Evolutionary conservation across 2,113 vertebrate species (phyloP).

Genomic region (Malurus alboscapulatus): DNA sequence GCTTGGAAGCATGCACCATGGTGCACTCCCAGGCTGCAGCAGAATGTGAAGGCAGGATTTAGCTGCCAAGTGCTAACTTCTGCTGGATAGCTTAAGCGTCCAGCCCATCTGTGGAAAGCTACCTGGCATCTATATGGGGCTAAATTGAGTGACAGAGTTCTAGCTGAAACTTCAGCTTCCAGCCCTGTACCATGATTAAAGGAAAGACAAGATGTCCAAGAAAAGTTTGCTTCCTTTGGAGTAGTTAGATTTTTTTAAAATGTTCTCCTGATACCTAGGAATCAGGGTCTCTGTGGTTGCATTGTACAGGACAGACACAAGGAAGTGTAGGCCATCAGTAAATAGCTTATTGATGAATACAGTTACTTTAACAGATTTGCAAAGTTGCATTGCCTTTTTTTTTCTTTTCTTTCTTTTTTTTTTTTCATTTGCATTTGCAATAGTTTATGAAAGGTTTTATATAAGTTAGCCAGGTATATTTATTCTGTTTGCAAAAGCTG

Average conservation of each 20-base stretch:
- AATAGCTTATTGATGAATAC: neutral
- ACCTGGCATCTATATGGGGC: neutral
- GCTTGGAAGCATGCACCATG: fast-evolving
- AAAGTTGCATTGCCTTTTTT: neutral
- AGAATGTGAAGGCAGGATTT: neutral
- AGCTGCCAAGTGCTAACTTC: neutral
- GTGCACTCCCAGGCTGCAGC: neutral
- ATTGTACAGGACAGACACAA: neutral
- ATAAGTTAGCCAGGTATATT: neutral
- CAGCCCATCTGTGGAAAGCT: neutral
- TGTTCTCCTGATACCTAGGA: neutral
- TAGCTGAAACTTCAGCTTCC: neutral
- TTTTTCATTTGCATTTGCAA: neutral
- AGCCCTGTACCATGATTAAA: neutral
- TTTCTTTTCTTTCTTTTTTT: neutral
- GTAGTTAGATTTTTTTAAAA: neutral
- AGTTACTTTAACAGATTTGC: neutral
- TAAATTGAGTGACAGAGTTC: neutral
- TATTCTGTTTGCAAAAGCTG: neutral
- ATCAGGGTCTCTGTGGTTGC: neutral
- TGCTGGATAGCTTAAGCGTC: neutral
- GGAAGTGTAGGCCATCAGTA: neutral
- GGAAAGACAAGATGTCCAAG: neutral
- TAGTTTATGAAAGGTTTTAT: neutral
- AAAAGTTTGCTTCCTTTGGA: neutral